Evolutionary conservation across 2,888 invertebrate species (phyloP), one percentile per base, ranked within the genome.

Genomic region (Sylvicola cinctus): DNA sequence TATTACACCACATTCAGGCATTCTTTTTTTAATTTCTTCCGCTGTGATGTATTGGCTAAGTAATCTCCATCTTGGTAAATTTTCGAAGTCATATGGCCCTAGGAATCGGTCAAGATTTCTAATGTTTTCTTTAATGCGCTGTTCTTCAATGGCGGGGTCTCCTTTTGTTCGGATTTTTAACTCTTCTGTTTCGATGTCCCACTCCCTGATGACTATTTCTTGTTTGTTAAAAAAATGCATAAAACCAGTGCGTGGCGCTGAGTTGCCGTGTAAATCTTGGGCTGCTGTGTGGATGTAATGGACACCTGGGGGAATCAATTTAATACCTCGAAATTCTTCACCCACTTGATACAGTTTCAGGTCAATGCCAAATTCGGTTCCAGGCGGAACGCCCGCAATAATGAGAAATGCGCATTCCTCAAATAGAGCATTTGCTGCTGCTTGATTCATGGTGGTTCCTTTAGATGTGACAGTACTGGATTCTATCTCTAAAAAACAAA

Each of bases 241-340:
- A 49, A 91, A 90, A 3, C 90, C 88, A 35, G 78, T 73, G 42
- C 85, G 63, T 11, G 79, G 78, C 3, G 75, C 71, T 5, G 66
- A 58, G 8, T 29, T 14, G 1, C 70, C 71, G 33, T 66, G 66
- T 2, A 58, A 58, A 42, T 68, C 70, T 11, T 66, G 63, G 41
- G 66, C 71, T 63, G 81, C 80, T 52, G 80, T 91, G 61, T 88
- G 88, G 12, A 98, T 65, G 50, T 80, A 93, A 57, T 98, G 96
- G 35, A 91, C 60, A 5, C 96, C 96, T 2, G 91, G 87, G 1
- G 96, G 96, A 46, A 98, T 95, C 93, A 98, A 93, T 66, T 98
- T 98, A 17, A 98, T 72, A 1, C 96, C 98, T 1, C 50, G 48
- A 55, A 98, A 98, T 50, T 81, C 81, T 37, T 83, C 78, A 3